These are phyloP conservation scores for Meriones unguiculatus DNA, from an alignment of 2,113 vertebrate genomes.

Conservation along the genomic window DNA sequence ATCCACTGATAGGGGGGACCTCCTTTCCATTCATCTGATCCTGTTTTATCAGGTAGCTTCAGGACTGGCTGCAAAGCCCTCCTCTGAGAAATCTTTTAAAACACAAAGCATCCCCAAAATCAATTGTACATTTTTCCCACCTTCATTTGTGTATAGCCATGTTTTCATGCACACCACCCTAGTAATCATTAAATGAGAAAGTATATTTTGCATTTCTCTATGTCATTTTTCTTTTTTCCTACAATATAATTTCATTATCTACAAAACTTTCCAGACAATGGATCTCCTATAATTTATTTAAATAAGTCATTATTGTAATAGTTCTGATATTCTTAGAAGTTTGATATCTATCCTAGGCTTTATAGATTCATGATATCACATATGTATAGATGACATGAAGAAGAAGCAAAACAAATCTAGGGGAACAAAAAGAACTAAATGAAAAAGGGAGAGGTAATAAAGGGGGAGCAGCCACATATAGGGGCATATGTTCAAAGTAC, in stretches of 20 bases:
- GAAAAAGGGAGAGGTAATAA: background rate
- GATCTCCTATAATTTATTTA: slow-evolving; percentile 1
- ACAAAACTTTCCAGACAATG: background rate
- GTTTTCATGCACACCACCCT: background rate
- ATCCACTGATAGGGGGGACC: too few relatives aligned
- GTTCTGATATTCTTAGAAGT: slow-evolving; percentile 13
- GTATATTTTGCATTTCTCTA: background rate
- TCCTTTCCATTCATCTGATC: too few relatives aligned
- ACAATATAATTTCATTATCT: background rate
- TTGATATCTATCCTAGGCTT: background rate
- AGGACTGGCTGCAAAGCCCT: too few relatives aligned
- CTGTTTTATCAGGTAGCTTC: too few relatives aligned
- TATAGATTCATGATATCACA: background rate
- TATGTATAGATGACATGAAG: background rate
- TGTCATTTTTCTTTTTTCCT: background rate
- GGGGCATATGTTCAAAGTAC: background rate
- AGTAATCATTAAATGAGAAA: slow-evolving; percentile 20
- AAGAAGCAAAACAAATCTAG: background rate
- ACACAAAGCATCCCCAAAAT: slow-evolving; percentile 7
- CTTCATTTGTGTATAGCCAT: background rate
- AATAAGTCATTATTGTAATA: slow-evolving; percentile 46
- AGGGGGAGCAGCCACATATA: too few relatives aligned
- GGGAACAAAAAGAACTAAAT: background rate
- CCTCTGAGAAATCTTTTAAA: slow-evolving; percentile 53
- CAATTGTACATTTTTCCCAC: background rate